These are phyloP conservation scores for Pseudorectes ferrugineus DNA, from an alignment of 2,113 vertebrate genomes.

Conservation along the genomic window DNA sequence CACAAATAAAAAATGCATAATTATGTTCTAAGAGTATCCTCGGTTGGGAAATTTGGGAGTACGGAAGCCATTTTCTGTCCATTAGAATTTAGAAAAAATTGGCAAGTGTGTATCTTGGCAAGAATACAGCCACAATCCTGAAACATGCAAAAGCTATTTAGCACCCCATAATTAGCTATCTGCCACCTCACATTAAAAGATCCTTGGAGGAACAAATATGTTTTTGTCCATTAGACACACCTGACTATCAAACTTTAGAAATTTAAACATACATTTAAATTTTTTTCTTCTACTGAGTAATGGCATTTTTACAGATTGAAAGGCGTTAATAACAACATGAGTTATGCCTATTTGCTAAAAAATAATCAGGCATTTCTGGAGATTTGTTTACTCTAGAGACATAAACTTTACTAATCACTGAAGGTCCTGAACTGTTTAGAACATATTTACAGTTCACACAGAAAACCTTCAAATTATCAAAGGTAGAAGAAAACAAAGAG, in stretches of 20 bases:
- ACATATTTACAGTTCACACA: background rate
- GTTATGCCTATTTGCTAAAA: background rate
- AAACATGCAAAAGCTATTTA: background rate
- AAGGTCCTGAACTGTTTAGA: background rate
- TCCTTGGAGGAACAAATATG: background rate
- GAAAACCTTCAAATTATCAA: background rate
- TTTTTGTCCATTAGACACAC: background rate
- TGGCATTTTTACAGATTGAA: background rate
- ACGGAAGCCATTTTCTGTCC: background rate
- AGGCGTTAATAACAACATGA: fast-evolving
- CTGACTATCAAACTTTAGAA: background rate
- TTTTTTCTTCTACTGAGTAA: background rate
- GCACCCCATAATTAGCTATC: background rate
- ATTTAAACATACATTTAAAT: background rate
- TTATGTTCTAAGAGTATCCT: background rate
- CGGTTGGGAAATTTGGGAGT: background rate
- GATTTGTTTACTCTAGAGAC: background rate
- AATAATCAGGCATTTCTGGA: background rate
- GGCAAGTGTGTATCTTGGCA: background rate
- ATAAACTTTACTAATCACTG: background rate
- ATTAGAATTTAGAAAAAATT: background rate
- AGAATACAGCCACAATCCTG: background rate
- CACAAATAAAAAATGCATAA: background rate
- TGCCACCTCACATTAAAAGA: background rate
- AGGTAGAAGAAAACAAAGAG: background rate